phyloP scores from a whole-genome alignment of 2,797 vertebrate genomes.

The Macropus fuliginosus region DNA sequence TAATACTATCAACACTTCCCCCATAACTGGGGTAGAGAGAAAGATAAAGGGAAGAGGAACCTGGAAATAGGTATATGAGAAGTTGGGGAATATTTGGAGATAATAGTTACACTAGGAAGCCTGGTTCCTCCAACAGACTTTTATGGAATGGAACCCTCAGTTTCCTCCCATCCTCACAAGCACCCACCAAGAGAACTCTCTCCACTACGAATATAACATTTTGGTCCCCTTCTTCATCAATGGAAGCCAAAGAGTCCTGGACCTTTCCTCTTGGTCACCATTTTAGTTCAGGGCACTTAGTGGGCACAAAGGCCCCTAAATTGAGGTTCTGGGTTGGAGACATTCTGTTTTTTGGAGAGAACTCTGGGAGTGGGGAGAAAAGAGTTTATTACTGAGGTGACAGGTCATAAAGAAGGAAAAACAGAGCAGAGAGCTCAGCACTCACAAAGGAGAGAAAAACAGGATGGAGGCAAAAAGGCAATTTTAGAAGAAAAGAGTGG shows the following conservation, averaged over 20 bases:
- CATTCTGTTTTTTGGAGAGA: conserved; percentile 21
- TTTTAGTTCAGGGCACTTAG: neutral
- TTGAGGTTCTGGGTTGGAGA: neutral
- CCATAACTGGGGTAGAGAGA: neutral
- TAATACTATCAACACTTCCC: conserved; percentile 50
- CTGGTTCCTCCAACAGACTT: neutral
- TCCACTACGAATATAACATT: neutral
- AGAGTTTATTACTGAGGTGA: conserved; percentile 31
- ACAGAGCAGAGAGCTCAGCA: conserved; percentile 38
- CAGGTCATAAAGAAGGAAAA: conserved; percentile 17
- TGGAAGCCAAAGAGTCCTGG: neutral
- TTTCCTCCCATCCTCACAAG: neutral
- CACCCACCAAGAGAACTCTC: neutral
- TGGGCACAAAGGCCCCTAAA: conserved; percentile 17
- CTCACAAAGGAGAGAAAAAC: neutral
- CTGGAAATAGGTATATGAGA: neutral
- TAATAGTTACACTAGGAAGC: neutral
- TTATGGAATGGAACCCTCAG: neutral
- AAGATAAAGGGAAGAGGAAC: neutral
- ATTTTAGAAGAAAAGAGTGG: conserved; percentile 68
- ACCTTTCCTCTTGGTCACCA: neutral
- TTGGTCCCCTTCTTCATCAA: neutral
- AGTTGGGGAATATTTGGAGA: neutral
- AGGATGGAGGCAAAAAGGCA: conserved; percentile 70
- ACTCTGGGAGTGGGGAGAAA: conserved; percentile 11